Evolutionary conservation across 2,113 vertebrate genomes (phyloP).

Genomic region (Solea solea): DNA sequence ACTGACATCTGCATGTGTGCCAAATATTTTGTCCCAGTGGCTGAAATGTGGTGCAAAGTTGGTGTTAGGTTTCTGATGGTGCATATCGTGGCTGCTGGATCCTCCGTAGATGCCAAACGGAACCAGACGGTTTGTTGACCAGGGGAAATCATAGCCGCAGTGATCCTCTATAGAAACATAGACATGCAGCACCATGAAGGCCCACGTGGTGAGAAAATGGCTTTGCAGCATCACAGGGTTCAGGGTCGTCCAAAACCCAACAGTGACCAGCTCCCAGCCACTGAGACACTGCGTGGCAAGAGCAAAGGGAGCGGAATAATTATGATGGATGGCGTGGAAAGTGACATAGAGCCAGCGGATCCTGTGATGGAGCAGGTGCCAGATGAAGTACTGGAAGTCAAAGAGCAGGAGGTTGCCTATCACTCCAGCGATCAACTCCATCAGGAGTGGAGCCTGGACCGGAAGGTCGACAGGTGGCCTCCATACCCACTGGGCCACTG

Average conservation of each 20-base stretch:
- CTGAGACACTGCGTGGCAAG: constrained; percentile 78
- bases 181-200: constrained; percentile 78
- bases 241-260: constrained; percentile 80
- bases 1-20: constrained; percentile 70
- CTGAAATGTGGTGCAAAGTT: constrained; percentile 80
- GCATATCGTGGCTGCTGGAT: constrained; percentile 75
- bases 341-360: constrained; percentile 79
- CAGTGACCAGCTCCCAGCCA: constrained; percentile 76
- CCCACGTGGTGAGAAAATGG: constrained; percentile 77
- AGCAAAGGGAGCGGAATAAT: constrained; percentile 72
- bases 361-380: constrained; percentile 80
- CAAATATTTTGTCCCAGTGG: constrained; percentile 80
- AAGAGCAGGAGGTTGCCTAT: constrained; percentile 78
- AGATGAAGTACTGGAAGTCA: constrained; percentile 84
- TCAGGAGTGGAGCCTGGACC: constrained; percentile 65
- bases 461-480: constrained; percentile 78
- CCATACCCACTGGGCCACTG: constrained; percentile 80
- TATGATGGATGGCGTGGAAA: constrained; percentile 81
- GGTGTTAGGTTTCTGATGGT: constrained; percentile 77
- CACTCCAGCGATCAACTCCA: constrained; percentile 72
- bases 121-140: constrained; percentile 74
- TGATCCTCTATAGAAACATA: constrained; percentile 80
- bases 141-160: constrained; percentile 81
- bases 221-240: constrained; percentile 75
- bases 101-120: constrained; percentile 78